Evolutionary conservation across 2,888 invertebrate species (phyloP).

Genomic region (Pemphredon lugubris): DNA sequence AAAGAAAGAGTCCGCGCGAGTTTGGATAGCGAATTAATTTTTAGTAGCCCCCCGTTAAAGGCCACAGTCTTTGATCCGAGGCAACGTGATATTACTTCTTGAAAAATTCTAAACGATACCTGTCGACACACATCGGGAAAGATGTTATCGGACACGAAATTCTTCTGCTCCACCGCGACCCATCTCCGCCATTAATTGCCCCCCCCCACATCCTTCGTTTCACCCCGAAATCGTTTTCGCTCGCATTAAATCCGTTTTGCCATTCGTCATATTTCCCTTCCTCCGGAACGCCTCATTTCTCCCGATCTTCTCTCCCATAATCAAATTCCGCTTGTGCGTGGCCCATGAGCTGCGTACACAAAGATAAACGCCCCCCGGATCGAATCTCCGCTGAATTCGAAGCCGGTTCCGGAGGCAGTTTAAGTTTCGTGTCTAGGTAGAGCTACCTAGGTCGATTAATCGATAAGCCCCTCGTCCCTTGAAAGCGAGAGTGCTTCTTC

Average conservation of each 20-base stretch:
- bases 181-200: too few species aligned
- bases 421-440: slow-evolving; percentile 23
- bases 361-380: slow-evolving; percentile 43
- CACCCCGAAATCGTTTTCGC: background rate
- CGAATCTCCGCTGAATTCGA: slow-evolving; percentile 25
- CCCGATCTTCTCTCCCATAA: slow-evolving; percentile 12
- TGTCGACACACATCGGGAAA: too few species aligned
- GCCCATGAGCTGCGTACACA: slow-evolving; percentile 1
- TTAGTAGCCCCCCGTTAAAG: too few species aligned
- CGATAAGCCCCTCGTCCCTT: slow-evolving; percentile 54
- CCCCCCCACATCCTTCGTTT: too few species aligned
- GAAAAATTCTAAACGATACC: too few species aligned
- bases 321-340: slow-evolving; percentile 10
- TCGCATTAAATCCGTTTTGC: background rate
- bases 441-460: slow-evolving; percentile 52
- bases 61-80: too few species aligned
- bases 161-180: too few species aligned
- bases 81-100: too few species aligned
- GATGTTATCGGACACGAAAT: too few species aligned
- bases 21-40: too few species aligned
- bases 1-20: too few species aligned
- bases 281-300: slow-evolving; percentile 21
- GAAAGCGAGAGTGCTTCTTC: slow-evolving; percentile 64
- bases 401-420: slow-evolving; percentile 26
- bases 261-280: slow-evolving; percentile 24